Percentiles rank a stretch among this genome's conserved stretches.
Conservation (phyloP, 2,113 vertebrate species). For the Campylorhamphus procurvoides region DNA sequence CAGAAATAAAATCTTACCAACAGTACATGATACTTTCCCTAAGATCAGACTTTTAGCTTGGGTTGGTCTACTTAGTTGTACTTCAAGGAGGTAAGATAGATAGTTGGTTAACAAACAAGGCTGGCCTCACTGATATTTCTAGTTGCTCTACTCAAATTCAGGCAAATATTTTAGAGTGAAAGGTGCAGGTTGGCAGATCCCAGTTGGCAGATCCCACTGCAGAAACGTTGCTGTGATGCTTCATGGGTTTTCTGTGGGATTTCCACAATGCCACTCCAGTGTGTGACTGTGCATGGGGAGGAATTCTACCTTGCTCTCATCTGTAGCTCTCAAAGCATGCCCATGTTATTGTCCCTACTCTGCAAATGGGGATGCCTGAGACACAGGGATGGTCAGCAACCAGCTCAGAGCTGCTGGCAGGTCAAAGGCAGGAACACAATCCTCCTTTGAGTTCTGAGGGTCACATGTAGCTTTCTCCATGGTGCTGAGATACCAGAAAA, state of each 20-base stretch:
- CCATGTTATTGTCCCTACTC: background rate
- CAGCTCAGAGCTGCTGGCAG: background rate
- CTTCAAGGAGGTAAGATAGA: background rate
- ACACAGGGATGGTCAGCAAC: background rate
- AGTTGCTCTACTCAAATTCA: background rate
- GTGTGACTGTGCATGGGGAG: background rate
- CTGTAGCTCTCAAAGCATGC: background rate
- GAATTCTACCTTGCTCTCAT: background rate
- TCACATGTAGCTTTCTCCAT: background rate
- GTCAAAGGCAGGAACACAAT: background rate
- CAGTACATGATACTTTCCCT: background rate
- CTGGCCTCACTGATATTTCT: background rate
- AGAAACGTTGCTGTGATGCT: background rate
- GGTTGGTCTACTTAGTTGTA: background rate
- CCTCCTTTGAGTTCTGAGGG: background rate
- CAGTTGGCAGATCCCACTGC: background rate
- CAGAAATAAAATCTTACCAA: background rate
- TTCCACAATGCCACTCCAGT: background rate
- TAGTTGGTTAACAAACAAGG: background rate
- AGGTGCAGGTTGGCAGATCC: background rate
- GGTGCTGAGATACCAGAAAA: background rate
- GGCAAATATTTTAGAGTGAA: background rate
- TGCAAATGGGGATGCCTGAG: background rate
- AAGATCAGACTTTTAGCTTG: background rate
- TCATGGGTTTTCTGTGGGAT: background rate